Evolutionary conservation across 2,113 vertebrate genomes (phyloP).

Genomic region (Thomomys bottae): DNA sequence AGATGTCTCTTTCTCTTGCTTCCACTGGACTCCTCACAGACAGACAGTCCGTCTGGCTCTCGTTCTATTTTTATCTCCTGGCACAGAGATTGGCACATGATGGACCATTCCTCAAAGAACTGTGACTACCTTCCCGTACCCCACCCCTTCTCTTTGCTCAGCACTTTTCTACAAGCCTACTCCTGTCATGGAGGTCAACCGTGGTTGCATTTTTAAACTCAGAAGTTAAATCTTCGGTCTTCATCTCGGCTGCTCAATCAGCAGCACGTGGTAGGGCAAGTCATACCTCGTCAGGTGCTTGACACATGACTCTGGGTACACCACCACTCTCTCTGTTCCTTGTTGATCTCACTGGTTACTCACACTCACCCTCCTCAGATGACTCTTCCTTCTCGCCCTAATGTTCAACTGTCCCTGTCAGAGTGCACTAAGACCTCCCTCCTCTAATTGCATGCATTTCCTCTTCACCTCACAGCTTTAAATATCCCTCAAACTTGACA

Average conservation of each 20-base stretch:
- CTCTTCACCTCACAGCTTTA: background rate
- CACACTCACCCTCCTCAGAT: background rate
- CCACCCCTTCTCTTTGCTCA: background rate
- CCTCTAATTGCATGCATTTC: background rate
- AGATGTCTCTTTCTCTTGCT: slow-evolving; percentile 46
- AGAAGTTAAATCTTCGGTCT: background rate
- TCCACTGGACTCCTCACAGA: slow-evolving; percentile 44
- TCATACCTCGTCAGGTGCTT: background rate
- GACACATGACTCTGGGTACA: background rate
- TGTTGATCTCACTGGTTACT: background rate
- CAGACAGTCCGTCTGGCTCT: slow-evolving; percentile 62
- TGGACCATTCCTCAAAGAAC: background rate
- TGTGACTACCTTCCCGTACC: background rate
- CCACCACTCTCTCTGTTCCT: background rate
- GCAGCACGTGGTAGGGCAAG: background rate
- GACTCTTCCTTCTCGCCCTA: background rate
- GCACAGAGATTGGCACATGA: slow-evolving; percentile 54
- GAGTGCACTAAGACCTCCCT: background rate
- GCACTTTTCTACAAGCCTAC: slow-evolving; percentile 20
- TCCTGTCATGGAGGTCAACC: slow-evolving; percentile 18
- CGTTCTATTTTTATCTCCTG: slow-evolving; percentile 65
- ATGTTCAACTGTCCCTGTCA: too few species aligned
- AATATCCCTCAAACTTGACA: background rate
- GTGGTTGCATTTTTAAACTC: background rate
- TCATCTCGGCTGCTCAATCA: background rate